phyloP scores from a whole-genome alignment of 1,140 invertebrate genomes.

The Bathynomus jamesi region DNA sequence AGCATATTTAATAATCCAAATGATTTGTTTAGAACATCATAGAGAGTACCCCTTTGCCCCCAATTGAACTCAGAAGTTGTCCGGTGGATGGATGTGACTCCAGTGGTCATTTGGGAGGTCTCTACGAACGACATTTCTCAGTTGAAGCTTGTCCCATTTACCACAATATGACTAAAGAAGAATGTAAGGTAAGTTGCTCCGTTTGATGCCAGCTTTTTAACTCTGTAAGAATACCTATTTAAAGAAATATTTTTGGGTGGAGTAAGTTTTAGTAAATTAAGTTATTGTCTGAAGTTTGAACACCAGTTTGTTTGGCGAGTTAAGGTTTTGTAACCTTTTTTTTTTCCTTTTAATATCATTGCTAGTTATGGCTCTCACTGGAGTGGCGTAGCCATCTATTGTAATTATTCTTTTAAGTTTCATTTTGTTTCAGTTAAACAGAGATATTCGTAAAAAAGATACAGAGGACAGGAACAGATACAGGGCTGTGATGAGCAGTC shows the following conservation, averaged over 20 bases:
- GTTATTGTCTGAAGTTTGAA: neutral
- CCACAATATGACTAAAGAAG: constrained; percentile 74
- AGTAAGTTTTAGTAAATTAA: neutral
- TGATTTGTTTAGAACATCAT: neutral
- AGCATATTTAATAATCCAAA: too few species aligned
- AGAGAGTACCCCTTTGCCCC: constrained; percentile 31
- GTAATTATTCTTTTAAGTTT: too few species aligned
- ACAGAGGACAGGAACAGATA: constrained; percentile 35
- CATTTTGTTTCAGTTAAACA: constrained; percentile 18
- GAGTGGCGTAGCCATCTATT: too few species aligned
- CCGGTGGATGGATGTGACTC: constrained; percentile 83
- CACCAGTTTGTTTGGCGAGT: neutral
- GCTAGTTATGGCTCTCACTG: too few species aligned
- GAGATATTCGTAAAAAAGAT: constrained; percentile 17
- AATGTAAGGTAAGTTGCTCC: constrained; percentile 60
- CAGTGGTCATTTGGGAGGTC: constrained; percentile 72
- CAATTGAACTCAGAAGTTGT: constrained; percentile 60
- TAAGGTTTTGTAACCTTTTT: too few species aligned
- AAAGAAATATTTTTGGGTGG: neutral
- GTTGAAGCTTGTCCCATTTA: constrained; percentile 80
- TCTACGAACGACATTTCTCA: constrained; percentile 71
- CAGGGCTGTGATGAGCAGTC: constrained; percentile 10
- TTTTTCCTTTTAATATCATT: too few species aligned
- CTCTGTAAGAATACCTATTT: neutral
- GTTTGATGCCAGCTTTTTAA: too few species aligned